These are phyloP conservation scores for Rosalia funebris DNA, from an alignment of 2,888 invertebrate genomes.

Conservation along the genomic window DNA sequence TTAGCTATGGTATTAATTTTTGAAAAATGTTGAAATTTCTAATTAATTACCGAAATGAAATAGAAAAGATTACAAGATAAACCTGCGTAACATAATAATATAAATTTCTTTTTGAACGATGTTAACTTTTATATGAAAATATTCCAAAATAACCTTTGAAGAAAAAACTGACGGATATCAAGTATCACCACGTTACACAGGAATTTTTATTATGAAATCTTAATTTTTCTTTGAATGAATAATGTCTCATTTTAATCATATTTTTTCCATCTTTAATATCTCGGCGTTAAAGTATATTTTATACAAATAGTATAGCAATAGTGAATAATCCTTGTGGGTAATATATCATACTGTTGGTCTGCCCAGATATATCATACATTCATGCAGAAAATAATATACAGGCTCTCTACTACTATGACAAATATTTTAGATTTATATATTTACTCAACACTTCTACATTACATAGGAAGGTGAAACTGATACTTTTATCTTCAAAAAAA, in stretches of 20 bases:
- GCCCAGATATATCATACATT: too few species aligned
- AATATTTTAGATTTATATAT: too few species aligned
- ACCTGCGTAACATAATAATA: background rate
- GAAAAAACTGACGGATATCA: conserved; percentile 11
- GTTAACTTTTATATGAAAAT: conserved; percentile 7
- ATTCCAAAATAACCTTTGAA: background rate
- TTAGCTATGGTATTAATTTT: background rate
- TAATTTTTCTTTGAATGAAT: background rate
- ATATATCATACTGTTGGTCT: too few species aligned
- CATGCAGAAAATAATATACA: too few species aligned
- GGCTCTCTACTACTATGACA: too few species aligned
- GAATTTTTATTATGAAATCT: conserved; percentile 20
- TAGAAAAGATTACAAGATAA: conserved; percentile 18
- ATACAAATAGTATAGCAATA: too few species aligned
- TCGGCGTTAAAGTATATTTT: too few species aligned
- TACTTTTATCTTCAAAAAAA: too few species aligned
- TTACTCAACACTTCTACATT: too few species aligned
- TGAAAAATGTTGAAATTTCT: conserved; percentile 13
- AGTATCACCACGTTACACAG: conserved; percentile 1
- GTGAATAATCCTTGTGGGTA: too few species aligned
- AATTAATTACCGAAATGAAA: conserved; percentile 22
- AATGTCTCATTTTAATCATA: background rate
- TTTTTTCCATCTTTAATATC: background rate
- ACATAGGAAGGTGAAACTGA: too few species aligned
- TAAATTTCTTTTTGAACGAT: conserved; percentile 6